Conservation (phyloP, 2,888 invertebrate species). For the Erpobdella octoculata region DNA sequence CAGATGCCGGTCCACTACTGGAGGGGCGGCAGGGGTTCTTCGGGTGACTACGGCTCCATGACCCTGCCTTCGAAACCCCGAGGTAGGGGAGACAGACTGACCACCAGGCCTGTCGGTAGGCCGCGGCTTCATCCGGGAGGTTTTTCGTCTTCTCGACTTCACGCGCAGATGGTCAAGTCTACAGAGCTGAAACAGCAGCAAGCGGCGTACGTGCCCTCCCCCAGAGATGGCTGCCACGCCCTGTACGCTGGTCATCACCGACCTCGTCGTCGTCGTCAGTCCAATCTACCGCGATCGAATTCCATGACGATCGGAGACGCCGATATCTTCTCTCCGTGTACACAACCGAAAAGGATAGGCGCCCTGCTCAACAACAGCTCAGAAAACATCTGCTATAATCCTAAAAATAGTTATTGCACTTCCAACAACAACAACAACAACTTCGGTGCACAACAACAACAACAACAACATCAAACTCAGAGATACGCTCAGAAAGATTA, state of each 20-base stretch:
- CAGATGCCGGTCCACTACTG: neutral
- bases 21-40: slow-evolving; percentile 14
- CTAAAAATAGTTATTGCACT: no score
- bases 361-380: neutral
- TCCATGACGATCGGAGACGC: neutral
- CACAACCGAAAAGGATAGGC: neutral
- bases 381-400: neutral
- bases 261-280: slow-evolving; percentile 5
- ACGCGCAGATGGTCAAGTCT: neutral
- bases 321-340: neutral
- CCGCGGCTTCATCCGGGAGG: slow-evolving; percentile 23
- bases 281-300: neutral
- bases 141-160: slow-evolving; percentile 12
- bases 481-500: neutral
- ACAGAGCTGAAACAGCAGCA: neutral
- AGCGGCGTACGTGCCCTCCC: no score
- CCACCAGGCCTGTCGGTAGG: slow-evolving; percentile 18
- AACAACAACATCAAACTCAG: no score
- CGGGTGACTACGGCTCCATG: neutral
- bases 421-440: neutral
- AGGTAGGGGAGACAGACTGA: slow-evolving; percentile 20
- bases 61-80: neutral
- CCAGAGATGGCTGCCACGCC: neutral
- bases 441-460: neutral
- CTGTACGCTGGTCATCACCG: neutral